These are phyloP conservation scores for Arctia plantaginis DNA, from an alignment of 2,888 invertebrate species.

Conservation along the genomic window DNA sequence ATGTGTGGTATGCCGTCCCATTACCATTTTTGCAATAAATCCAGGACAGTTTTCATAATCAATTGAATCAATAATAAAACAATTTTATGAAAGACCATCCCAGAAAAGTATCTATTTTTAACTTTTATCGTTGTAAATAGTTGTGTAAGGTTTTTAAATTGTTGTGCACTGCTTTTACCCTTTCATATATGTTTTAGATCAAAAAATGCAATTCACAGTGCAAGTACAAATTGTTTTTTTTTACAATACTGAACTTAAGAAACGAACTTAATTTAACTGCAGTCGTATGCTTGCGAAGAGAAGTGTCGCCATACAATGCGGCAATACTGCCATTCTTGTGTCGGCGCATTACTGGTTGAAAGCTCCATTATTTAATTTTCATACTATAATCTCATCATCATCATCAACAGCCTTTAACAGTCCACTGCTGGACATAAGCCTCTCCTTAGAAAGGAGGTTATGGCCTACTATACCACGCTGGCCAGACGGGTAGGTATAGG, in stretches of 20 bases:
- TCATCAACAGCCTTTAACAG: too few species aligned
- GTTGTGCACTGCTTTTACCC: neutral
- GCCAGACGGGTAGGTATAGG: too few species aligned
- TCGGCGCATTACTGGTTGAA: neutral
- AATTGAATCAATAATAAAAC: neutral
- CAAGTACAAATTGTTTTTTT: too few species aligned
- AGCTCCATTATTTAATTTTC: neutral
- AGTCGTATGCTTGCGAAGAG: neutral
- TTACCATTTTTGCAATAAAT: neutral
- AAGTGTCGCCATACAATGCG: neutral
- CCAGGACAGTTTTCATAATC: neutral
- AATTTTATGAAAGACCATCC: neutral
- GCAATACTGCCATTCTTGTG: neutral
- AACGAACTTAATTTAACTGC: neutral
- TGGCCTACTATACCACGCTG: too few species aligned
- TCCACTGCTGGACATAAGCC: too few species aligned
- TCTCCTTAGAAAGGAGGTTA: too few species aligned
- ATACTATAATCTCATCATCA: neutral
- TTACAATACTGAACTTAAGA: neutral
- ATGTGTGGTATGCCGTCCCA: too few species aligned
- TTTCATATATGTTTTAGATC: neutral
- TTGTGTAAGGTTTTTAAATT: neutral
- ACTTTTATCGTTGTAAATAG: neutral
- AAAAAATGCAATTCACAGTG: too few species aligned
- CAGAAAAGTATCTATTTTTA: neutral